Conservation (phyloP, 37 sponge, comb jelly and placozoan genomes). For the Crambe crambe region DNA sequence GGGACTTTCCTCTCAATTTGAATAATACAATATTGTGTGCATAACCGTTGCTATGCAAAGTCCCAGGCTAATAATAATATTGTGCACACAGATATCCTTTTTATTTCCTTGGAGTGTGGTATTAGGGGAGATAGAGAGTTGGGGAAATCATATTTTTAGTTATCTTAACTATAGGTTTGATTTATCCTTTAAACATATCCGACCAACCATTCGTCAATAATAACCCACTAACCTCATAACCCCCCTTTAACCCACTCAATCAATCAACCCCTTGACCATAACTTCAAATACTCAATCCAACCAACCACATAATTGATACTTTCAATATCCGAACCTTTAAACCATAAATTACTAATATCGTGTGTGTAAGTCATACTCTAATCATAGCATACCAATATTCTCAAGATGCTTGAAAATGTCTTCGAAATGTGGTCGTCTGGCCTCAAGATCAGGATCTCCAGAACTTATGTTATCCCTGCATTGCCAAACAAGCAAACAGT, state of each 20-base stretch:
- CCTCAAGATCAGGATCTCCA: slow-evolving; percentile 51
- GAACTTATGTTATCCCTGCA: slow-evolving; percentile 63
- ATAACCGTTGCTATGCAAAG: too few species aligned
- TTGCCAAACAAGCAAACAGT: too few species aligned
- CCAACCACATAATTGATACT: slow-evolving; percentile 33
- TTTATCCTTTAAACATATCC: slow-evolving; percentile 38
- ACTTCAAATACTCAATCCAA: background rate
- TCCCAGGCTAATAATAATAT: too few species aligned
- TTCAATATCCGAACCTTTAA: slow-evolving; percentile 37
- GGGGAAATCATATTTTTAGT: too few species aligned
- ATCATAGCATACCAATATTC: slow-evolving; percentile 36
- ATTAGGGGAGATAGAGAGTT: too few species aligned
- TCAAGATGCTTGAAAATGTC: slow-evolving; percentile 41
- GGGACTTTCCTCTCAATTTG: too few species aligned
- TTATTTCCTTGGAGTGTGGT: too few species aligned
- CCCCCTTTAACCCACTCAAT: too few species aligned
- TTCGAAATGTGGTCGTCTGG: slow-evolving; percentile 52
- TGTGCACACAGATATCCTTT: too few species aligned
- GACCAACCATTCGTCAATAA: slow-evolving; percentile 52
- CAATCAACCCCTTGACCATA: background rate
- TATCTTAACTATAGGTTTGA: too few species aligned
- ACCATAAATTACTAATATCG: slow-evolving; percentile 62
- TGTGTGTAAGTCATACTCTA: too few species aligned
- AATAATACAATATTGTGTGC: too few species aligned
- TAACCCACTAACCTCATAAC: slow-evolving; percentile 21